Conservation (phyloP, 2,888 invertebrate genomes). For the Scelioninae gen. 1 region DNA sequence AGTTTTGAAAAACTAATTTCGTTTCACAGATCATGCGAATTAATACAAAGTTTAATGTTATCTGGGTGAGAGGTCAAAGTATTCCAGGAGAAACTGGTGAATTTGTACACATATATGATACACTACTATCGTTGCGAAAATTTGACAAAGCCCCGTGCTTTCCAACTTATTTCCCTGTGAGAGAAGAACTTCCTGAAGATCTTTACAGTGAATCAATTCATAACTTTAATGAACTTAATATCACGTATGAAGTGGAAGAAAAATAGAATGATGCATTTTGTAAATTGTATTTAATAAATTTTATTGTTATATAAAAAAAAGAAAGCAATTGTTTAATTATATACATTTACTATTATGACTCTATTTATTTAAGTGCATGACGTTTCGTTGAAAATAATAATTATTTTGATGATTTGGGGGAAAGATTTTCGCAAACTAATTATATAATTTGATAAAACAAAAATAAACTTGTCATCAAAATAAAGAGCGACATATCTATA, state of each 20-base stretch:
- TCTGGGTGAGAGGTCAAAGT: slow-evolving; percentile 93
- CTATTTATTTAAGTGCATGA: too few relatives aligned
- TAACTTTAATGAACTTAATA: slow-evolving; percentile 89
- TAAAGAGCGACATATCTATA: too few relatives aligned
- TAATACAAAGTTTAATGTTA: slow-evolving; percentile 96
- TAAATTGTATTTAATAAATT: slow-evolving; percentile 21
- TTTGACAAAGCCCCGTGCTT: slow-evolving; percentile 88
- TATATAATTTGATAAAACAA: too few relatives aligned
- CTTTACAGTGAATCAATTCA: slow-evolving; percentile 91
- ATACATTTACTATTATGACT: too few relatives aligned
- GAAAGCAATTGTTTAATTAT: too few relatives aligned
- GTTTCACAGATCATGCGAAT: slow-evolving; percentile 92
- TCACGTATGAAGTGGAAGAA: slow-evolving; percentile 86
- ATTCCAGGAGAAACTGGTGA: slow-evolving; percentile 93
- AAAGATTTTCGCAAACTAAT: too few relatives aligned
- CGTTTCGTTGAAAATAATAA: too few relatives aligned
- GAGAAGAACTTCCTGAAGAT: slow-evolving; percentile 88
- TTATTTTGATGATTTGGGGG: too few relatives aligned
- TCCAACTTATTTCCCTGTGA: slow-evolving; percentile 90
- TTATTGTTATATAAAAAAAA: slow-evolving; percentile 32
- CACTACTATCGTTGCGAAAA: slow-evolving; percentile 87
- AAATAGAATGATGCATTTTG: background rate
- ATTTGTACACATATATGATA: slow-evolving; percentile 93
- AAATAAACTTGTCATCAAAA: too few relatives aligned
- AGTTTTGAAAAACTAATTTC: too few relatives aligned